Evolutionary conservation across 2,797 vertebrate species (phyloP).

Genomic region (Clarias laeviceps): DNA sequence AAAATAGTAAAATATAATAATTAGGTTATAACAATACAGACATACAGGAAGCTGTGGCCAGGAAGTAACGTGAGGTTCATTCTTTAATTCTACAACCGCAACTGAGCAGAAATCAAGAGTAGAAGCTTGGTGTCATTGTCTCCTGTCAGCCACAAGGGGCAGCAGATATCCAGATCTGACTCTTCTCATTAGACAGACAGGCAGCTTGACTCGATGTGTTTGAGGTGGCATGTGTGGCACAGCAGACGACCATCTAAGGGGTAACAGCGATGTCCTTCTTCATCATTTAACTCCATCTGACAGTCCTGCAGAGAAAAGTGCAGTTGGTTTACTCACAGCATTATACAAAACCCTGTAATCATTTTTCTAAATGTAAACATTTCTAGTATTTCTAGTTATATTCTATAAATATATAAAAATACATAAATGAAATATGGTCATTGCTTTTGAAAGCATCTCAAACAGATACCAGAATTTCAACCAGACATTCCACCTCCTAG

Average conservation of each 20-base stretch:
- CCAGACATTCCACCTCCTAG: not conserved
- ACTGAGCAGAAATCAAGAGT: slow-evolving; percentile 31
- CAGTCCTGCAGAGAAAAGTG: slow-evolving; percentile 79
- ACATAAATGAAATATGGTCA: not conserved
- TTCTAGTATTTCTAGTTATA: not conserved
- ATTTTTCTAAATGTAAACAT: not conserved
- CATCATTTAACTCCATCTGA: slow-evolving; percentile 90
- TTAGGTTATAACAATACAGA: slow-evolving; percentile 10
- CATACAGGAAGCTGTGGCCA: slow-evolving; percentile 10
- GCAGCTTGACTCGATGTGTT: slow-evolving; percentile 79
- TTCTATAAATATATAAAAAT: not conserved
- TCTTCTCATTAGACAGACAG: slow-evolving; percentile 48
- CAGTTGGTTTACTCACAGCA: not conserved
- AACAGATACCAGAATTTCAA: not conserved
- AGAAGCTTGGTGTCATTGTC: slow-evolving; percentile 20
- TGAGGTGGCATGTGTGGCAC: slow-evolving; percentile 91
- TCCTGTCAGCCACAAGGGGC: slow-evolving; percentile 64
- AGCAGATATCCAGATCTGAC: slow-evolving; percentile 63
- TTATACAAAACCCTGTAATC: not conserved
- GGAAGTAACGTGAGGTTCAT: slow-evolving; percentile 7
- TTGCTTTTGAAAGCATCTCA: not conserved
- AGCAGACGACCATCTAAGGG: slow-evolving; percentile 89
- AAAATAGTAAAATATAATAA: slow-evolving; percentile 25
- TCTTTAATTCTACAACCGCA: not conserved
- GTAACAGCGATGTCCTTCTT: slow-evolving; percentile 94